Percentiles rank a stretch among this genome's conserved stretches.
Conservation (phyloP, 2,888 invertebrate species). For the Rhopalosiphum nymphaeae region DNA sequence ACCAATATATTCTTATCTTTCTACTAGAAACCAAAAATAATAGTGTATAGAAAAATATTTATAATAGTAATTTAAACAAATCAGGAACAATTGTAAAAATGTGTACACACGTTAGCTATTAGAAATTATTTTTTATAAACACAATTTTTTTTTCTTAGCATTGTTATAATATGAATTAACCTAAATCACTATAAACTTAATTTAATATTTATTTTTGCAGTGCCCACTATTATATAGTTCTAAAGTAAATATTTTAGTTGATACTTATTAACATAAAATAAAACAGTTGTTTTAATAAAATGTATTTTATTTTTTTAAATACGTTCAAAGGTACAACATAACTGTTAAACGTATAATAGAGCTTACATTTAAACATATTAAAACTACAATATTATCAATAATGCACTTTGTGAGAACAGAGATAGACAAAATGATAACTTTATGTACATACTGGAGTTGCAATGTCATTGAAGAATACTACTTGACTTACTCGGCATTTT, state of each 20-base stretch:
- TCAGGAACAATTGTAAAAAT: neutral
- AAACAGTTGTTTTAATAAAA: constrained; percentile 9
- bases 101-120: neutral
- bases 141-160: neutral
- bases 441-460: constrained; percentile 48
- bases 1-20: too few relatives aligned
- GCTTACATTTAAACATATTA: constrained; percentile 38
- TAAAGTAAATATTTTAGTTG: neutral
- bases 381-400: constrained; percentile 56
- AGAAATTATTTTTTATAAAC: too few relatives aligned
- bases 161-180: neutral
- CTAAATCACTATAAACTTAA: neutral
- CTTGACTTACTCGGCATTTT: constrained; percentile 67
- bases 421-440: constrained; percentile 3
- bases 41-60: too few relatives aligned
- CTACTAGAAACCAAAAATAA: too few relatives aligned
- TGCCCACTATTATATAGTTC: neutral
- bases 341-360: neutral
- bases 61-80: too few relatives aligned
- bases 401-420: constrained; percentile 26
- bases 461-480: neutral
- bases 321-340: constrained; percentile 2
- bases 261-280: neutral
- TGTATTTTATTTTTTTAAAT: neutral
- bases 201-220: neutral